phyloP scores from a whole-genome alignment of 1,140 invertebrate genomes.

The Glossosoma conforme region DNA sequence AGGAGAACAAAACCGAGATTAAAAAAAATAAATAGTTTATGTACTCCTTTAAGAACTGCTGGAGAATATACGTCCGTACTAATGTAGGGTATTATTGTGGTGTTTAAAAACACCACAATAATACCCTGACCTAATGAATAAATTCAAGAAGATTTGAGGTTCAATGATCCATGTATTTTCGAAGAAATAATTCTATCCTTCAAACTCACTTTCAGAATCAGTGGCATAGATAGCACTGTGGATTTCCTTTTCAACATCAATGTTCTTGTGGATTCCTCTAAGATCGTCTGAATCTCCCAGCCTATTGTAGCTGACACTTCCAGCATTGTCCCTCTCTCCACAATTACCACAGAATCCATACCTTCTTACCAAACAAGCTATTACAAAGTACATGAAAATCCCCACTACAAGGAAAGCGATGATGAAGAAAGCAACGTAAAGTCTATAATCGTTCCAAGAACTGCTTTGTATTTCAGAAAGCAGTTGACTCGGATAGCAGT shows the following conservation, averaged over 20 bases:
- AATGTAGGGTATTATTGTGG: too few species aligned
- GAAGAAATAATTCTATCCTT: too few species aligned
- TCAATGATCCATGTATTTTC: too few species aligned
- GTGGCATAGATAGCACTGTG: slow-evolving; percentile 21
- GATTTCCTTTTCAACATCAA: slow-evolving; percentile 21
- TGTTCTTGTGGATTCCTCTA: slow-evolving; percentile 2
- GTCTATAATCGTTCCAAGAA: slow-evolving; percentile 36
- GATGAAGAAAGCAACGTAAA: slow-evolving; percentile 33
- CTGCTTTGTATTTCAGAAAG: slow-evolving; percentile 33
- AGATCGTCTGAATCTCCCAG: slow-evolving; percentile 12
- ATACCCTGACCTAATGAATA: too few species aligned
- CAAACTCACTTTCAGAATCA: slow-evolving; percentile 29
- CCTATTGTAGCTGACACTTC: slow-evolving; percentile 21
- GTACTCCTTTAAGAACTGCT: too few species aligned
- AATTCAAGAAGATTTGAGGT: too few species aligned
- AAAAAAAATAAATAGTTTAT: too few species aligned
- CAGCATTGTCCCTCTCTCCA: neutral
- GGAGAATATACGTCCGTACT: too few species aligned
- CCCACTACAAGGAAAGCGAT: slow-evolving; percentile 20
- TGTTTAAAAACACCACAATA: too few species aligned
- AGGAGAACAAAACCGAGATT: too few species aligned
- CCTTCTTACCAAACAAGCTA: slow-evolving; percentile 14
- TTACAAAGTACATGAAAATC: slow-evolving; percentile 15
- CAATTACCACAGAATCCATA: slow-evolving; percentile 1
- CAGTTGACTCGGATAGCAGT: slow-evolving; percentile 40